A percentile compares a stretch with the other conserved stretches of the same genome.
These are phyloP conservation scores for Boloria euphrosyne DNA, from an alignment of 2,888 invertebrate genomes.

Conservation along the genomic window DNA sequence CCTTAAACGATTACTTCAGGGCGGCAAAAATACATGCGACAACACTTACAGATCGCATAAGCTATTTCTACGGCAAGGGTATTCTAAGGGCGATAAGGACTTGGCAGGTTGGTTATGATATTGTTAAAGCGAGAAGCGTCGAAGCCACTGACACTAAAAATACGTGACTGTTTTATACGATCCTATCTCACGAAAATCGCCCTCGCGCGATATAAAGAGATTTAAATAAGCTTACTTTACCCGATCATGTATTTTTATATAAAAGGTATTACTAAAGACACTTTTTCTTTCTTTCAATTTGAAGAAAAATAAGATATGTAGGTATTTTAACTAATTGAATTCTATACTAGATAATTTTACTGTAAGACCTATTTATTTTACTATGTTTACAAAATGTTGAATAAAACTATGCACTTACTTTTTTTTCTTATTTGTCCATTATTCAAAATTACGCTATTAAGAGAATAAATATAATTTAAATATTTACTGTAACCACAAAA, in stretches of 20 bases:
- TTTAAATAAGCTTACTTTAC: conserved; percentile 39
- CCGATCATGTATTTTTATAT: conserved; percentile 30
- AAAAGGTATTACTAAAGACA: too few species aligned
- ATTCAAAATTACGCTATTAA: too few species aligned
- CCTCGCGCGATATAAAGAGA: conserved; percentile 48
- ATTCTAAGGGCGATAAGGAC: conserved; percentile 38
- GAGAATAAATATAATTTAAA: too few species aligned
- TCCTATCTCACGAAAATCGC: conserved; percentile 62
- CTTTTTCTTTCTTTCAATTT: not conserved
- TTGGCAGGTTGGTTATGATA: conserved; percentile 67
- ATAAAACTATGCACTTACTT: too few species aligned
- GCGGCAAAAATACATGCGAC: too few species aligned
- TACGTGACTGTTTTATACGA: conserved; percentile 75
- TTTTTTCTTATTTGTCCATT: too few species aligned
- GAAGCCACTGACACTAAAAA: conserved; percentile 61
- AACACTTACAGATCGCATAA: not conserved
- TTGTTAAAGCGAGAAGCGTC: conserved; percentile 63
- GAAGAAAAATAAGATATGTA: not conserved
- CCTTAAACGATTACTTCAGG: too few species aligned
- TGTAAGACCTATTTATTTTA: too few species aligned
- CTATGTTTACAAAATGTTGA: too few species aligned
- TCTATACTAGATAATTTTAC: too few species aligned
- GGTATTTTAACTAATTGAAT: too few species aligned
- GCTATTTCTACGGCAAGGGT: not conserved
- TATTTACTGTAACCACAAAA: too few species aligned